Percentiles rank a stretch among this genome's conserved stretches.
Evolutionary conservation across 2,888 invertebrate genomes (phyloP).

Genomic region (Brachypalpus laphriformis): DNA sequence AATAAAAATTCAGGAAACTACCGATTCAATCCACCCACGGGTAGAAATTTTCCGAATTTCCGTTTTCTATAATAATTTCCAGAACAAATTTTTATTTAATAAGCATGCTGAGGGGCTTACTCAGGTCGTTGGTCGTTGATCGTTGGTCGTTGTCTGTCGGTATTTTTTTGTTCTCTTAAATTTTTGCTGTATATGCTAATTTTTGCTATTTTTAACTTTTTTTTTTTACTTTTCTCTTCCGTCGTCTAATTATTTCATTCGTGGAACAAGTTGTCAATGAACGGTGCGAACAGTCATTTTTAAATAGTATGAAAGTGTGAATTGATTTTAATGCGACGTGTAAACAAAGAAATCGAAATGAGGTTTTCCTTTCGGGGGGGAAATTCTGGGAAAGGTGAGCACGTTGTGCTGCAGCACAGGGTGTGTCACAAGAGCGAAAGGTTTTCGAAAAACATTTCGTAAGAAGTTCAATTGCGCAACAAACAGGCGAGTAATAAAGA

Average conservation of each 20-base stretch:
- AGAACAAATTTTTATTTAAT: background rate
- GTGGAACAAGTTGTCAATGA: conserved; percentile 7
- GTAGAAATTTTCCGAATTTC: background rate
- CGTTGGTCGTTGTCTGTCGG: background rate
- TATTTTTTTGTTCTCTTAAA: background rate
- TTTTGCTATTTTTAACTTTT: conserved; percentile 15
- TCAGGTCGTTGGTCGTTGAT: conserved; percentile 16
- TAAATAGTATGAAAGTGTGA: conserved; percentile 1
- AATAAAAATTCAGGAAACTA: background rate
- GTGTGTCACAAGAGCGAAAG: background rate
- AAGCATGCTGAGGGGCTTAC: background rate
- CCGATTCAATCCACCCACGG: background rate
- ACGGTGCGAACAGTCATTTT: background rate
- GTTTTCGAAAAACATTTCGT: conserved; percentile 8
- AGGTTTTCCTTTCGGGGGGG: background rate
- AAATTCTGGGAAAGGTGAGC: background rate
- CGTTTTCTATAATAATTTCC: background rate
- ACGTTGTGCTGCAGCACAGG: background rate
- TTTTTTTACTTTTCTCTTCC: background rate
- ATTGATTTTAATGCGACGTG: conserved; percentile 1
- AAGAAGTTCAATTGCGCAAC: conserved; percentile 14
- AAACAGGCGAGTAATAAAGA: background rate
- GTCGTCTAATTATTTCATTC: conserved; percentile 28
- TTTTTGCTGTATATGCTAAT: conserved; percentile 35
- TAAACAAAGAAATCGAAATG: conserved; percentile 26